Evolutionary conservation across 1,140 invertebrate species (phyloP).

Genomic region (Nilaparvata lugens): DNA sequence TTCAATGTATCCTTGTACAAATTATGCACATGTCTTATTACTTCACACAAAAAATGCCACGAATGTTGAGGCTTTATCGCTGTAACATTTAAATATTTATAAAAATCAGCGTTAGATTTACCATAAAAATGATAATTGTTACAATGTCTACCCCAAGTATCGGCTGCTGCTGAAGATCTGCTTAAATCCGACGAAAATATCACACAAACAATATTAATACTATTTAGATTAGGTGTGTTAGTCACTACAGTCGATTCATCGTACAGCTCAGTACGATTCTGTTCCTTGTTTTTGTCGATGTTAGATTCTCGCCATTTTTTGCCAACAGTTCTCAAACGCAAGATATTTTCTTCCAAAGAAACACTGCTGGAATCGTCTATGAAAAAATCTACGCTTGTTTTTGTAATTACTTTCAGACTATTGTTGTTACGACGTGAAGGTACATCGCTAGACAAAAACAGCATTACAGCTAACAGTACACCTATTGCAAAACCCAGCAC

Average conservation of each 20-base stretch:
- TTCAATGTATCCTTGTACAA: not conserved
- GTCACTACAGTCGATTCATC: not conserved
- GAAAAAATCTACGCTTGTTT: not conserved
- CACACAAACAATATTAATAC: not conserved
- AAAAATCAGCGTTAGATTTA: not conserved
- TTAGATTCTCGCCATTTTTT: not conserved
- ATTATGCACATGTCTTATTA: not conserved
- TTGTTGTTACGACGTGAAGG: too few species aligned
- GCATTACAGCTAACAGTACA: not conserved
- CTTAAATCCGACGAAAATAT: not conserved
- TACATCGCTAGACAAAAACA: not conserved
- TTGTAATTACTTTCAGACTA: too few species aligned
- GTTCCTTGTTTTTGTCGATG: too few species aligned
- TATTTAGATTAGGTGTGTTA: not conserved
- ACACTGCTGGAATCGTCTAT: not conserved
- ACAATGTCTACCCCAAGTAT: not conserved
- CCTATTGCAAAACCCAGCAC: not conserved
- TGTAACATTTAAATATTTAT: not conserved
- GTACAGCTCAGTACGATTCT: not conserved
- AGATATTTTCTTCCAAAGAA: not conserved
- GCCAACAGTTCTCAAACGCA: not conserved
- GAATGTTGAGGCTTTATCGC: not conserved
- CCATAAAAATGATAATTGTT: not conserved
- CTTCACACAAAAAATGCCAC: not conserved
- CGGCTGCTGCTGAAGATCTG: not conserved